Evolutionary conservation across 2,113 vertebrate genomes (phyloP), one percentile per base, ranked within the genome.

Genomic region (Nettapus auritus): DNA sequence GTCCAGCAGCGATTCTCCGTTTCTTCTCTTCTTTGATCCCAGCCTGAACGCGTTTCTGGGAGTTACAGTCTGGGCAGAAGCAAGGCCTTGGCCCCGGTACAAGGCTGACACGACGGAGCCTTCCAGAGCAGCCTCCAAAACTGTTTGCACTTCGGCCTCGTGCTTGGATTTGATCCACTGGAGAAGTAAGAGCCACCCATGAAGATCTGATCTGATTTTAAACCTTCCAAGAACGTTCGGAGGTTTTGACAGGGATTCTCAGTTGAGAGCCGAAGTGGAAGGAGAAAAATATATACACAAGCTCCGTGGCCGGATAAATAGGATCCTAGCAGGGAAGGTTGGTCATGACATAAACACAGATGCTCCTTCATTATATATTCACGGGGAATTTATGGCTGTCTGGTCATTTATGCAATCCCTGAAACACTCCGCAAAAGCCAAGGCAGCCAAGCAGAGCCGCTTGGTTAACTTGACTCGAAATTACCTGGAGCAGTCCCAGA

Each of bases 121-220:
- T 88, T 83, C 80, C 88, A 81, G 63, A 70, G 86, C 53, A 48
- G 57, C 44, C n/a, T 89, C 53, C 53, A 46, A 56, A 56, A 66
- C 28, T 34, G 28, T 17, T 64, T 23, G 63, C 25, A 4, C 50
- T 42, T 86, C 71, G 67, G 36, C 38, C 57, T 89, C 11, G 0
- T 38, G 46, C 55, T 80, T 95, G 89, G 95, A 96, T 40, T 40
- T 46, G 25, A 50, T 93, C 78, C 67, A 34, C 52, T 53, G 38
- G 21, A 88, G 48, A 80, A 84, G 68, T 42, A 68, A 89, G 75
- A 90, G 85, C 94, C 88, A 96, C 95, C 85, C 79, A 91, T 1
- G 0, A 79, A 93, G 94, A 88, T 55, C 46, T 70, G 82, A 33
- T 85, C 85, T 91, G 70, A 87, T 85, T 95, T 90, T 92, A 90